Evolutionary conservation across 2,888 invertebrate genomes (phyloP), one percentile per base, ranked within the genome.

Genomic region (Rhagonycha fulva): DNA sequence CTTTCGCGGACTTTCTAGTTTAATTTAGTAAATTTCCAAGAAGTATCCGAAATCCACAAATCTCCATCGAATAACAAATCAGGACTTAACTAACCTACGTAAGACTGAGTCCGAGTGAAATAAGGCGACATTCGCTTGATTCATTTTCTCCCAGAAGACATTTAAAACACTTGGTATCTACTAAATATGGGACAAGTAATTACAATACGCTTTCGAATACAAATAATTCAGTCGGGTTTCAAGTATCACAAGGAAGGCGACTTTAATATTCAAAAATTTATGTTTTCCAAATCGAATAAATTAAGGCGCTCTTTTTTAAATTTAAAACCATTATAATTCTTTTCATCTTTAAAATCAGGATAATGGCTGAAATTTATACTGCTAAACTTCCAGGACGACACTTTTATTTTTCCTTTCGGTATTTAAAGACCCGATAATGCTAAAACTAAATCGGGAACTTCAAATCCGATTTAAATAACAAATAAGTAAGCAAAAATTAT

Each of bases 111-210:
- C 82, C 81, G 82, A 83, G 85, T 86, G 82, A 86, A 85, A 85
- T 86, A 86, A 84, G 85, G 82, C 84, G 85, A 85, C 85, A 82
- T 78, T 79, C 78, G 77, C 74, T 81, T 85, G 86, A 86, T 86
- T 86, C 84, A 86, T 84, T 83, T 79, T 78, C 82, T 84, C 85
- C 84, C 83, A 78, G 70, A 84, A 84, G 84, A 83, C 86, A 84
- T 85, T 86, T 85, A 85, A 86, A 86, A 85, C 86, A 86, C 84
- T 83, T 84, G 85, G 84, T 82, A 82, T 84, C 85, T 84, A 86
- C 86, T 87, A 87, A 87, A 87, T 86, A 87, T 86, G 85, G 86
- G 83, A 83, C 81, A 83, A 84, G 84, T 86, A 85, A 86, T 85
- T 85, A 84, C 85, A 84, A 84, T 84, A 23, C 19, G 14, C 19